Base-by-base conservation (phyloP, 2,797 vertebrate species). In the Erethizon dorsatum region DNA sequence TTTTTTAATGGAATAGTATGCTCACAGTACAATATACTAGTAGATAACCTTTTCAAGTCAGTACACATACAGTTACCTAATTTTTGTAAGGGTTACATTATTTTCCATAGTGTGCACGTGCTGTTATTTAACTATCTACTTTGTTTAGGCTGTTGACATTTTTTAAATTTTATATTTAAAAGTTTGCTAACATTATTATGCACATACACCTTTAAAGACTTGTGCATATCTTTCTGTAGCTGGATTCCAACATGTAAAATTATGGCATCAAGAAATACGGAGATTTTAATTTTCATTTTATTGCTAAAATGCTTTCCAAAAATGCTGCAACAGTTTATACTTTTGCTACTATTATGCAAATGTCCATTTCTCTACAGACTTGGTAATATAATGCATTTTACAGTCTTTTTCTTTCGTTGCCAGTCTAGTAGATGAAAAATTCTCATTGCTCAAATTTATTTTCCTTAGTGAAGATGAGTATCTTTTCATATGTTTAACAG, bases 231-330 rank as follows among this genome's bases (percentile, higher is more conserved):
- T 94, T 92, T 67, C 84, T 77, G 3, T 79, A n/a, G 73, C 50
- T 82, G 65, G 13, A 59, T 86, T 84, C 24, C 78, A 82, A 37
- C 50, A 52, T 71, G 47, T 82, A 65, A 87, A 84, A 71, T 88
- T 78, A 69, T 45, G 8, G 24, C 15, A n/a, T 54, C 67, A 94
- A 83, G 80, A n/a, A 56, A 71, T 94, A 33, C 37, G 9, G 65
- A 87, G n/a, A 50, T 86, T 84, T 88, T 79, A 24, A 67, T 65
- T 90, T 93, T 92, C 47, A 91, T 10, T 88, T 57, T 88, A 20
- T 59, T 93, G 52, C 65, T 93, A 57, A 91, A 61, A 65, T 85
- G n/a, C 65, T 20, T 91, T 91, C 52, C 67, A 54, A 71, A 94
- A 91, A 65, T 54, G 17, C 94, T 22, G 3, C 18, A 73, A 13